Percentiles rank a stretch among this genome's conserved stretches.
These are phyloP conservation scores for Plagodis pulveraria DNA, from an alignment of 2,888 invertebrate genomes.

Conservation along the genomic window DNA sequence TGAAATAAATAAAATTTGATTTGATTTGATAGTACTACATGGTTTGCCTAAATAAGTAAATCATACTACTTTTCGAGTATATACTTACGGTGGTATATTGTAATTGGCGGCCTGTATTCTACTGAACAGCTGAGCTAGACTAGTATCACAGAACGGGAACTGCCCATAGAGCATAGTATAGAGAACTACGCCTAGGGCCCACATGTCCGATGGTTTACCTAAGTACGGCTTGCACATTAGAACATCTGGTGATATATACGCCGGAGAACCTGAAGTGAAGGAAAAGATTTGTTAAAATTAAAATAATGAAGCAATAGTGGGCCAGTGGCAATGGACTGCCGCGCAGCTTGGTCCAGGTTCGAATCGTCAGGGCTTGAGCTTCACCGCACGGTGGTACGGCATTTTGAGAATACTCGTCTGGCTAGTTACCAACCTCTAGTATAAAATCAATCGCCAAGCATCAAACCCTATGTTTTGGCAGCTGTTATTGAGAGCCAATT, in stretches of 20 bases:
- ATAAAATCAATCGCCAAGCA: too few relatives aligned
- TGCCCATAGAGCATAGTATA: slow-evolving; percentile 93
- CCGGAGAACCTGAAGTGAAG: slow-evolving; percentile 85
- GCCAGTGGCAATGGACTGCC: background rate
- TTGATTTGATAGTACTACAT: too few relatives aligned
- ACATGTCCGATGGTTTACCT: slow-evolving; percentile 93
- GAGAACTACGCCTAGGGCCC: slow-evolving; percentile 91
- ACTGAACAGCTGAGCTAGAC: slow-evolving; percentile 89
- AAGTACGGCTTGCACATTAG: slow-evolving; percentile 90
- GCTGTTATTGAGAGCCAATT: too few relatives aligned
- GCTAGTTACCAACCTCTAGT: too few relatives aligned
- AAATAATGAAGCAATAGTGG: background rate
- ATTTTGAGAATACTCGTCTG: too few relatives aligned
- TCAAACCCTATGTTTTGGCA: too few relatives aligned
- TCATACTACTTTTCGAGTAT: too few relatives aligned
- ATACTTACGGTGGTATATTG: slow-evolving; percentile 88
- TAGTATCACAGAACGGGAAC: slow-evolving; percentile 92
- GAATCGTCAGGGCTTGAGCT: too few relatives aligned
- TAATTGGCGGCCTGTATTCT: slow-evolving; percentile 91
- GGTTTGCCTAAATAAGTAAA: slow-evolving; percentile 87
- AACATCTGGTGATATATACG: slow-evolving; percentile 93
- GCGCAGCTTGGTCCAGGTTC: too few relatives aligned
- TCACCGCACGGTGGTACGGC: too few relatives aligned
- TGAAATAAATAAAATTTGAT: too few relatives aligned
- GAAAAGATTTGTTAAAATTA: background rate